A percentile compares a stretch with the other conserved stretches of the same genome.
These are phyloP conservation scores for Argyresthia goedartella DNA, from an alignment of 2,888 invertebrate genomes.

Conservation along the genomic window DNA sequence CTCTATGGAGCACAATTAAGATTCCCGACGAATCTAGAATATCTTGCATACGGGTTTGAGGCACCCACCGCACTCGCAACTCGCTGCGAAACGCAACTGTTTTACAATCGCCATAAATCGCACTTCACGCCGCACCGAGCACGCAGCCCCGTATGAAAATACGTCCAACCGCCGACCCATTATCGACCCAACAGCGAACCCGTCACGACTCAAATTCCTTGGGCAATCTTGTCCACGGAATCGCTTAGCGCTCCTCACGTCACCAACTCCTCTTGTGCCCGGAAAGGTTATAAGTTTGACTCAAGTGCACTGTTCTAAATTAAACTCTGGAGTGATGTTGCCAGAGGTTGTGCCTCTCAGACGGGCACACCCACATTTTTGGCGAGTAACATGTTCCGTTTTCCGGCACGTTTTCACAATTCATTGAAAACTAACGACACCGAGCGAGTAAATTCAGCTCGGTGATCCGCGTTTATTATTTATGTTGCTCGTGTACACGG, in stretches of 20 bases:
- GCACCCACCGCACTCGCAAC: constrained; percentile 16
- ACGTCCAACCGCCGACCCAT: constrained; percentile 28
- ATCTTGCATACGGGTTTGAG: constrained; percentile 38
- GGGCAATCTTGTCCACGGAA: constrained; percentile 21
- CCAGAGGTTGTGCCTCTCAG: constrained; percentile 4
- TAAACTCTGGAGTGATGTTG: constrained; percentile 23
- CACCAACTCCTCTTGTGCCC: constrained; percentile 31
- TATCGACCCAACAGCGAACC: constrained; percentile 30
- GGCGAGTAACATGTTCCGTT: constrained; percentile 24
- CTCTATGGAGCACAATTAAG: constrained; percentile 64
- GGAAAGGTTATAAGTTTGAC: constrained; percentile 31
- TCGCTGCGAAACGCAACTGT: constrained; percentile 40
- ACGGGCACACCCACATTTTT: constrained; percentile 24
- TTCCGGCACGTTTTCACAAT: constrained; percentile 46
- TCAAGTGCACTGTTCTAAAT: constrained; percentile 21
- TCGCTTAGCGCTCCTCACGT: constrained; percentile 48
- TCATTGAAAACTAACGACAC: constrained; percentile 22
- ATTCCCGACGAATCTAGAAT: constrained; percentile 44
- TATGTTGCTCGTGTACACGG: constrained; percentile 28
- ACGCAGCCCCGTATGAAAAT: constrained; percentile 36
- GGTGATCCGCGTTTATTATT: constrained; percentile 38
- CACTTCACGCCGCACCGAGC: constrained; percentile 40
- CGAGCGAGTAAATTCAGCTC: constrained; percentile 16
- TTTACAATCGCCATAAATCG: constrained; percentile 48
- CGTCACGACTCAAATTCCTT: constrained; percentile 32